phyloP scores from a whole-genome alignment of 2,113 vertebrate genomes.

The Tupaia chinensis region DNA sequence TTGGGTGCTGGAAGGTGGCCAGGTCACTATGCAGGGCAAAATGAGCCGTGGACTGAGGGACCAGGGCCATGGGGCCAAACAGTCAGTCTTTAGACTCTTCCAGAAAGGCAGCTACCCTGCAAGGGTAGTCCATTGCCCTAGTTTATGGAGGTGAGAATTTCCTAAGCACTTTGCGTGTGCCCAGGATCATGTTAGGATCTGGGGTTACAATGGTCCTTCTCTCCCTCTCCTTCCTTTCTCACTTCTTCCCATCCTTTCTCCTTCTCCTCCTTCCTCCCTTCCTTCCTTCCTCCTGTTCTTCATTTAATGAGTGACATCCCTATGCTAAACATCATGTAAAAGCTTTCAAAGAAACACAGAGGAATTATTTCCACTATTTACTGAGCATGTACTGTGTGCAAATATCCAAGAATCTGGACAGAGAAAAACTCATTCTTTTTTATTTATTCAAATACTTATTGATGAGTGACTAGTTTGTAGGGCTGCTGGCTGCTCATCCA shows the following conservation, averaged over 20 bases:
- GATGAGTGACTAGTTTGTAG: neutral
- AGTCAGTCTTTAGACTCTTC: neutral
- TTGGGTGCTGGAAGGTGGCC: slow-evolving; percentile 10
- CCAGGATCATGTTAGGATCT: neutral
- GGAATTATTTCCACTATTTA: neutral
- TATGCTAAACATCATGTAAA: neutral
- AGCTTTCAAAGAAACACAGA: neutral
- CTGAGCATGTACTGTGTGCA: neutral
- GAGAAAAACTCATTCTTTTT: neutral
- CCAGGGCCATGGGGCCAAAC: neutral
- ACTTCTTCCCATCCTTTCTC: neutral
- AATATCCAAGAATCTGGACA: neutral
- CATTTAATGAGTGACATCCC: neutral
- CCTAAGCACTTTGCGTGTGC: neutral
- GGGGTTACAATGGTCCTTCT: neutral
- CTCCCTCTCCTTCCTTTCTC: too few relatives aligned
- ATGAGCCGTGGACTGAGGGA: neutral
- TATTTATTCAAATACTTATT: neutral
- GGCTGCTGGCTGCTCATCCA: neutral
- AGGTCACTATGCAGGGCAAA: neutral
- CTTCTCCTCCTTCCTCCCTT: neutral
- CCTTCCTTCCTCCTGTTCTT: neutral
- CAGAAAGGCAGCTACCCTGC: neutral
- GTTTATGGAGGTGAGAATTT: neutral
- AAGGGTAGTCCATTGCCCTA: neutral